phyloP scores from a whole-genome alignment of 1,140 invertebrate genomes.

The Sitophilus oryzae region DNA sequence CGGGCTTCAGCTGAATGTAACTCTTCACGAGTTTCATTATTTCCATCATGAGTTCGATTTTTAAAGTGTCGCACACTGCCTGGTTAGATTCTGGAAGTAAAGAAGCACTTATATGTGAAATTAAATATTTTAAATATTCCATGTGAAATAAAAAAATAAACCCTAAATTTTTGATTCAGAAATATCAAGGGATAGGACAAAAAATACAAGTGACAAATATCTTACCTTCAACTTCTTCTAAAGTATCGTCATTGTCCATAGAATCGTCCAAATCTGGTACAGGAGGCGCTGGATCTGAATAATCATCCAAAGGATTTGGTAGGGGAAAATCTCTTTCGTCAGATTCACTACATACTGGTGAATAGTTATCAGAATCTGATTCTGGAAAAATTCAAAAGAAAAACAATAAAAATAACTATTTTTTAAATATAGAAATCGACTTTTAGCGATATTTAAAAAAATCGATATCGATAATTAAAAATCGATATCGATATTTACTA shows the following conservation, averaged over 20 bases:
- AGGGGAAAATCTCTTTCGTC: conserved; percentile 34
- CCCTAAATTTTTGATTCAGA: not conserved
- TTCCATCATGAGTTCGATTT: conserved; percentile 19
- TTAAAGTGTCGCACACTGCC: too few species aligned
- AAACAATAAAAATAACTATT: too few species aligned
- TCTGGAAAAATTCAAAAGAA: conserved; percentile 26
- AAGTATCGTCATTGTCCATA: not conserved
- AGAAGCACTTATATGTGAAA: not conserved
- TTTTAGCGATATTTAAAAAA: too few species aligned
- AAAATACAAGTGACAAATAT: not conserved
- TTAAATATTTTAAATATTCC: not conserved
- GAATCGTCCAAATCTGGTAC: conserved; percentile 1
- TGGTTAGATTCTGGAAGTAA: too few species aligned
- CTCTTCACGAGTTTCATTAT: conserved; percentile 28
- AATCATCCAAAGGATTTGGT: not conserved
- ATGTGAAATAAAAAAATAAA: not conserved
- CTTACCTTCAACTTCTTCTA: conserved; percentile 1
- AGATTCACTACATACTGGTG: conserved; percentile 51
- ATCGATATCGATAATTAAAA: too few species aligned
- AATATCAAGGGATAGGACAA: not conserved
- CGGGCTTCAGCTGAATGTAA: conserved; percentile 22
- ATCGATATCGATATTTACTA: too few species aligned
- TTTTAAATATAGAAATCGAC: too few species aligned
- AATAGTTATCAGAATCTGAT: conserved; percentile 43
- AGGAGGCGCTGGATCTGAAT: not conserved